Conservation (phyloP, 2,797 vertebrate species). For the Thamnophis elegans region DNA sequence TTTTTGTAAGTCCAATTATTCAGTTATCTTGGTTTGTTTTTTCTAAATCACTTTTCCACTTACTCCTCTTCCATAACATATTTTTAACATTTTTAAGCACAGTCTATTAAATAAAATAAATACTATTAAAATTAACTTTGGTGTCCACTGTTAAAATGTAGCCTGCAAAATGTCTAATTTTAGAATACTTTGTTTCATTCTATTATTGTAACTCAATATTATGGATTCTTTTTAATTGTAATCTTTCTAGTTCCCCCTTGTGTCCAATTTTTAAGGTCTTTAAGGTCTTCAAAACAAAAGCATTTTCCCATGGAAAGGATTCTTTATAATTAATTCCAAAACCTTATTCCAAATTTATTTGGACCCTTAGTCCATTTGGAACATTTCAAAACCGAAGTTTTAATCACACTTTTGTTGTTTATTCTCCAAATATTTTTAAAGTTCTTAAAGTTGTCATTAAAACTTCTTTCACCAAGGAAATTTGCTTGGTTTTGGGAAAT, state of each 20-base stretch:
- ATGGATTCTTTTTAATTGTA: background rate
- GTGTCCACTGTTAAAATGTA: background rate
- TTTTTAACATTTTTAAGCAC: background rate
- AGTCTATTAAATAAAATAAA: background rate
- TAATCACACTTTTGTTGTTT: background rate
- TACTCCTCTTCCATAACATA: background rate
- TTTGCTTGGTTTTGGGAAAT: background rate
- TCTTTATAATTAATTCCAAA: background rate
- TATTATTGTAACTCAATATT: background rate
- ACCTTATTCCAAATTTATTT: background rate
- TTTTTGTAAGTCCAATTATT: background rate
- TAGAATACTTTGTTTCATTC: background rate
- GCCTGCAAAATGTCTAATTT: background rate
- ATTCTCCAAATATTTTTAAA: background rate
- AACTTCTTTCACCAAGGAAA: background rate
- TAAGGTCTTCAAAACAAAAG: background rate
- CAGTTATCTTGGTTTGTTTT: background rate
- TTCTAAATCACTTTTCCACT: background rate
- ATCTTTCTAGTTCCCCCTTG: background rate
- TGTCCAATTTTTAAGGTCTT: background rate
- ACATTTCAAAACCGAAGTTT: background rate
- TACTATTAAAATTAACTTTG: background rate
- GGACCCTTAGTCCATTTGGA: background rate
- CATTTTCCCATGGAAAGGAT: background rate
- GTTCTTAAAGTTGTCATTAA: background rate